A percentile compares a stretch with the other conserved stretches of the same genome.
Evolutionary conservation across 2,888 invertebrate genomes (phyloP).

Genomic region (Pocota personata): DNA sequence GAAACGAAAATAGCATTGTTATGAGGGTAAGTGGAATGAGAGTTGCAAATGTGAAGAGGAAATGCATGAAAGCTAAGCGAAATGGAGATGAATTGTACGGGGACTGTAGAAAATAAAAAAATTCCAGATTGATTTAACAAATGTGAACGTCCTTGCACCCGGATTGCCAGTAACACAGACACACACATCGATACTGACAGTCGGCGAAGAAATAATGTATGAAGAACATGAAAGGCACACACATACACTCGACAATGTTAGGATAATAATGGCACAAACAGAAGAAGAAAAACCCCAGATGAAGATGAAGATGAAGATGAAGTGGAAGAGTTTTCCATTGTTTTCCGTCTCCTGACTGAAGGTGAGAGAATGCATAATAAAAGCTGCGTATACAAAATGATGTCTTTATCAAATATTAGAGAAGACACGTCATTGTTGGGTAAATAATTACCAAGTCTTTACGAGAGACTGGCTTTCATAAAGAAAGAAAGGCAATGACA

Average conservation of each 20-base stretch:
- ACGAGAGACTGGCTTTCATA: neutral
- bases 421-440: neutral
- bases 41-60: conserved; percentile 26
- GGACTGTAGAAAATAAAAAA: neutral
- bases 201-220: conserved; percentile 32
- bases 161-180: conserved; percentile 19
- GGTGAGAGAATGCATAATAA: conserved; percentile 12
- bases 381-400: neutral
- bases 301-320: neutral
- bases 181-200: neutral
- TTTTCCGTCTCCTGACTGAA: neutral
- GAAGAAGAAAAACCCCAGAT: neutral
- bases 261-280: conserved; percentile 26
- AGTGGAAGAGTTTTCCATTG: neutral
- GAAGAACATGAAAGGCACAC: conserved; percentile 8
- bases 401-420: conserved; percentile 9
- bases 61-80: conserved; percentile 25
- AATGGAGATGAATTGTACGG: conserved; percentile 33
- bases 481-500: neutral
- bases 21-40: neutral
- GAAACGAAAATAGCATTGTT: conserved; percentile 28
- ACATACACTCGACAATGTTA: neutral
- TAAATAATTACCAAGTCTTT: conserved; percentile 20
- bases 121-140: conserved; percentile 50
- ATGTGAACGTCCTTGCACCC: conserved; percentile 59